These are phyloP conservation scores for Muscidifurax raptorellus DNA, from an alignment of 1,140 invertebrate species.

Conservation along the genomic window DNA sequence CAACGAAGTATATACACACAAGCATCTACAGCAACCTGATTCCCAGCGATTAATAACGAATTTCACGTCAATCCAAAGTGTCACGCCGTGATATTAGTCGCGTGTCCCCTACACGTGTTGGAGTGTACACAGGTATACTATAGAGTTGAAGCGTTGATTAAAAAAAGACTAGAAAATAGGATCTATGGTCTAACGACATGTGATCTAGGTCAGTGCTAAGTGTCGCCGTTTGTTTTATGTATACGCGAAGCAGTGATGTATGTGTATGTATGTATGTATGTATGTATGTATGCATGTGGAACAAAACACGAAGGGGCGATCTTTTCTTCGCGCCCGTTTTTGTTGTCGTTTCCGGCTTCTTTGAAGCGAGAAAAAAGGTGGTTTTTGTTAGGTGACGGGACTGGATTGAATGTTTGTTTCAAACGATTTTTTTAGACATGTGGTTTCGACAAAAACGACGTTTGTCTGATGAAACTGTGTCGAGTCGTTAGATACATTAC, in stretches of 20 bases:
- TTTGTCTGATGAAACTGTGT: too few species aligned
- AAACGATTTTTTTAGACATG: background rate
- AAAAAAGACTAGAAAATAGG: background rate
- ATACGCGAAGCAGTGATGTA: background rate
- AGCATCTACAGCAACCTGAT: background rate
- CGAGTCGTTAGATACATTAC: too few species aligned
- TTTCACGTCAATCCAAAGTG: background rate
- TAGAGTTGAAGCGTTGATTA: background rate
- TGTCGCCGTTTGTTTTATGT: background rate
- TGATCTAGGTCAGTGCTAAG: background rate
- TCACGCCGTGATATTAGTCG: too few species aligned
- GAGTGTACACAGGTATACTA: background rate
- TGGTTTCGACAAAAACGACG: too few species aligned
- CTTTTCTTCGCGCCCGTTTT: background rate
- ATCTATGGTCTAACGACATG: constrained; percentile 2
- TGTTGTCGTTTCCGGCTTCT: background rate
- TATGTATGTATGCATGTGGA: background rate
- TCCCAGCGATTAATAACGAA: background rate
- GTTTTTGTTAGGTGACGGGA: background rate
- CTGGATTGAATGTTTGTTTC: background rate
- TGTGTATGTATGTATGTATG: background rate
- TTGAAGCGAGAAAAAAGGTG: background rate
- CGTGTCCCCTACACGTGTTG: background rate
- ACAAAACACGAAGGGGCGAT: background rate
- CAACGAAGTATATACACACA: too few species aligned